Base-by-base conservation (phyloP, 2,888 invertebrate species). In the Aphrophora alni region DNA sequence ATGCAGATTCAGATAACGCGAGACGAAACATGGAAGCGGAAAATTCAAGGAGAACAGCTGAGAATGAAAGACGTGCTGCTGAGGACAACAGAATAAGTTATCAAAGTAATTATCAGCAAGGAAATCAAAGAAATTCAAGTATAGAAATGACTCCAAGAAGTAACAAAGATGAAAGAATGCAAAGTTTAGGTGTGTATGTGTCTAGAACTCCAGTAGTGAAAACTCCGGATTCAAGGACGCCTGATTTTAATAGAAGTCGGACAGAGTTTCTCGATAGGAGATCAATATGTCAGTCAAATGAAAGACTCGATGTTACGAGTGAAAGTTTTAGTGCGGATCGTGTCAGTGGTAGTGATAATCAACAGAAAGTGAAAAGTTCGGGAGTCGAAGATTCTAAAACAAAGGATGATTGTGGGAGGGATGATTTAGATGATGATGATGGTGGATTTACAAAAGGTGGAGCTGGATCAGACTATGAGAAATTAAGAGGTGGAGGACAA, bases 381-480 rank as follows among this genome's bases (percentile, higher is more conserved):
- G 69, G 69, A 10, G 38, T 44, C 0, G 69, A 69, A 5, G 69
- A 68, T 27, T 21, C 38, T 69, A 77, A 73, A 25, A n/a, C n/a
- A n/a, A 77, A 73, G 27, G 80, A 75, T 24, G 25, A 75, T 25
- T 38, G 38, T n/a, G 68, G 24, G 38, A 26, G 28, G 51, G 79
- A 81, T 1, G 79, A 81, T 72, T 75, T 76, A n/a, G 82, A 82
- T 27, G 80, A 82, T 14, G 80, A 80, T 74, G 78, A 70, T 7
- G 81, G 78, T 12, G 70, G 70, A 14, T 74, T 70, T 21, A 51
- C 26, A 8, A 44, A 72, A 7, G 80, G 83, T n/a, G 83, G 84
- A 24, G 92, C 92, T 33, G 93, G 93, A 87, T 87, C 90, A 86
- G 95, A 95, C 88, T 94, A 94, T 86, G 94, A 94, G 87, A 94